Evolutionary conservation across 1,140 invertebrate species (phyloP), one percentile per base, ranked within the genome.

Genomic region (Drosophila ananassae): DNA sequence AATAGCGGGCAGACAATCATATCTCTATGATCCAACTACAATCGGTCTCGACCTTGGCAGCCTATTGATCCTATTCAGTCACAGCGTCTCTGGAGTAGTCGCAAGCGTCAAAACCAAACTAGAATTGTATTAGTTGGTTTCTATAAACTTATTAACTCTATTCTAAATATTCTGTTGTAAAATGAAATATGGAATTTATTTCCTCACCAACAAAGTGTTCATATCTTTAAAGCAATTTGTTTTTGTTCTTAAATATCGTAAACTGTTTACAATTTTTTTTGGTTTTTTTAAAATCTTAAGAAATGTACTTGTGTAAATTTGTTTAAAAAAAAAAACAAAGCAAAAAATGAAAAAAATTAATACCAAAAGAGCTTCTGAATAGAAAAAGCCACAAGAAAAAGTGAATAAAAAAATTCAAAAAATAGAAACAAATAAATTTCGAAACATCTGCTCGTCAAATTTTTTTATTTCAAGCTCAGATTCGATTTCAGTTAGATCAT

Each of bases 401-500:
- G 61, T 63, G n/a, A 71, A 77, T 79, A 73, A 87, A 80, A 87
- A 81, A 67, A 63, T 87, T 57, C 50, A 81, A 64, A 32, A 74
- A 87, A 87, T 44, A 21, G 41, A 13, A 44, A 44, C 34, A 44
- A 44, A 44, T 44, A 85, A 85, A 87, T 87, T 57, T 72, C 78
- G 68, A 85, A 85, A 85, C 63, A 81, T 71, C 73, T 81, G 73
- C 57, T 74, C 64, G 53, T 66, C 58, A 87, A 74, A 87, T 78
- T 85, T 74, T 61, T 84, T 85, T 85, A 85, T 85, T 85, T 81
- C 67, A 84, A 85, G 82, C 59, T 60, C 41, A 77, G 84, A 75
- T 72, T 73, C 78, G 79, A 74, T 85, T 85, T 85, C 81, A 85
- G 81, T 85, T 56, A 55, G 61, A 57, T 64, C 81, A 67, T 48